Conservation (phyloP, 1,140 invertebrate species). For the Phymorhynchus buccinoides region DNA sequence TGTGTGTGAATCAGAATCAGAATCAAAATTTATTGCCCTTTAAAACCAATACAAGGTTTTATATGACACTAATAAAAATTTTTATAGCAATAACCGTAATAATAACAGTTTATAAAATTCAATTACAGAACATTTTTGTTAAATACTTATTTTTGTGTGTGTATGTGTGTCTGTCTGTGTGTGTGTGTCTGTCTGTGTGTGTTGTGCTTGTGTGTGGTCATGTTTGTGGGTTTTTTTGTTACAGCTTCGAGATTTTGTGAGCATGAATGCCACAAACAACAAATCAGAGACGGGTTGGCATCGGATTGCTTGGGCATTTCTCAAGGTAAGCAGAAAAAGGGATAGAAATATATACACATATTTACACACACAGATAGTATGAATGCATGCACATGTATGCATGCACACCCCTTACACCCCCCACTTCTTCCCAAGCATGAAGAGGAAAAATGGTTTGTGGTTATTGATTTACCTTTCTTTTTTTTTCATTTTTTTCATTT, state of each 20-base stretch:
- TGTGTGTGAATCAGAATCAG: no score
- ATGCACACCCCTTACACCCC: no score
- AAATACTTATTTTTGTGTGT: not conserved
- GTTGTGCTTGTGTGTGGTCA: no score
- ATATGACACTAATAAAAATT: not conserved
- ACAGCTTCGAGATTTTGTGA: slow-evolving; percentile 71
- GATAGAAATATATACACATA: no score
- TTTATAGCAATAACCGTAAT: not conserved
- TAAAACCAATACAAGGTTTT: no score
- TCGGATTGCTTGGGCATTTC: slow-evolving; percentile 81
- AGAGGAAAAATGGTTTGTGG: not conserved
- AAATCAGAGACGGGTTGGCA: slow-evolving; percentile 76
- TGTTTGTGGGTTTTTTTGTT: slow-evolving; percentile 26
- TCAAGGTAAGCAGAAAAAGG: slow-evolving; percentile 74
- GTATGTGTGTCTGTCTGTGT: not conserved
- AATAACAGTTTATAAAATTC: not conserved
- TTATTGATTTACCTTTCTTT: not conserved
- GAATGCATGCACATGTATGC: no score
- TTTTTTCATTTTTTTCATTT: not conserved
- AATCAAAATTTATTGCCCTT: no score
- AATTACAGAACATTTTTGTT: not conserved
- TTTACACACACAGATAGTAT: no score
- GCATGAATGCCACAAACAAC: slow-evolving; percentile 66
- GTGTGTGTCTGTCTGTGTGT: not conserved
- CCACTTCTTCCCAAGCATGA: no score